Evolutionary conservation across 1,140 invertebrate species (phyloP).

Genomic region (Linepithema humile): DNA sequence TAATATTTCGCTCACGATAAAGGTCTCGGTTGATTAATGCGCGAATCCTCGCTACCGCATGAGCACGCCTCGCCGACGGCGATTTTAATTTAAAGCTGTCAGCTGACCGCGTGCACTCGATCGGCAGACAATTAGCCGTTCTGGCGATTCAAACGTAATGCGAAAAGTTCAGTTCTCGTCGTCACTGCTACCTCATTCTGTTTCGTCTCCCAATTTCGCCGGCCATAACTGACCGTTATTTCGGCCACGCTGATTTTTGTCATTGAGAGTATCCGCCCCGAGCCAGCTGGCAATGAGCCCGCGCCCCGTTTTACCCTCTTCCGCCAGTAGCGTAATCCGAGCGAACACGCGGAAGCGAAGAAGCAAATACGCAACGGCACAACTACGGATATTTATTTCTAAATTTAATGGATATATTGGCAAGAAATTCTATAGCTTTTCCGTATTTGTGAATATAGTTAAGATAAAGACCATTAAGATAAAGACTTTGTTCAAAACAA

Average conservation of each 20-base stretch:
- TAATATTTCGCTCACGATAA: slow-evolving; percentile 12
- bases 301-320: slow-evolving; percentile 15
- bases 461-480: neutral
- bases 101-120: neutral
- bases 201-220: neutral
- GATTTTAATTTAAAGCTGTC: slow-evolving; percentile 35
- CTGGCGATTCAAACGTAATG: neutral
- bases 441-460: neutral
- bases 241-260: slow-evolving; percentile 33
- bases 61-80: neutral
- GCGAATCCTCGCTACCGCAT: neutral
- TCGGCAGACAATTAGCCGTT: neutral
- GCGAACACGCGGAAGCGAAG: neutral
- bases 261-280: neutral
- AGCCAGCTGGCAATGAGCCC: slow-evolving; percentile 46
- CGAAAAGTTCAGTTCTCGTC: neutral
- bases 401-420: neutral
- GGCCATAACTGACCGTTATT: slow-evolving; percentile 21
- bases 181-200: neutral
- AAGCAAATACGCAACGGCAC: too few relatives aligned
- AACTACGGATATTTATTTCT: neutral
- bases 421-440: neutral
- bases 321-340: neutral
- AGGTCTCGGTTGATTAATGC: slow-evolving; percentile 9
- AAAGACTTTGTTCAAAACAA: neutral